Evolutionary conservation across 2,797 vertebrate genomes (phyloP), one percentile per base, ranked within the genome.

Genomic region (Amblyopsis hoosieri): DNA sequence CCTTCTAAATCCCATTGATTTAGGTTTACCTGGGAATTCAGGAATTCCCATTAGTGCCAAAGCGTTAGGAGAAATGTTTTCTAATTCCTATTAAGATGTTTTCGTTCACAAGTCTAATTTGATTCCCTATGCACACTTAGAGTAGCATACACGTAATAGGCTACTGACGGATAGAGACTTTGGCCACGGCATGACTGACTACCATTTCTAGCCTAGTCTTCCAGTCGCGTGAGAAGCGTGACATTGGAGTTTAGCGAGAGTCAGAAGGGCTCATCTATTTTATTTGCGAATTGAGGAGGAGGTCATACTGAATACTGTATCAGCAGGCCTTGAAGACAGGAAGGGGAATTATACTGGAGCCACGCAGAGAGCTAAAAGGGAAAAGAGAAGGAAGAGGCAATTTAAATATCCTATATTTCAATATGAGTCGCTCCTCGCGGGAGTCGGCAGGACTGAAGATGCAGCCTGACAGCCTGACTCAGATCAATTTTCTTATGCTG

Each of bases 1-100:
- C 37, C 89, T 87, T 85, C 79, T 88, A 91, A 91, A 91, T 91
- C 89, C 87, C 81, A 85, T 87, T 90, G 90, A 91, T 90, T 90
- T 90, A 91, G 84, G 85, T 91, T 91, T 91, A 78, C 67, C 76
- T 83, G 85, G 87, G 88, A 89, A 90, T 91, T 90, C 87, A 85
- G 87, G 87, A 89, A 90, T 91, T 90, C 87, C 87, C 84, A 87
- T 89, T 88, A 89, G 80, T 79, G 78, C 73, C 80, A 90, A 90
- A 89, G 75, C 81, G 75, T 81, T 76, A 67, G 81, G 84, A 81
- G 79, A 86, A 83, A 84, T 87, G 73, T 85, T 83, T 83, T 85
- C 77, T 79, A 76, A 64, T 60, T 62, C 11, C 54, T 29, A 29
- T 29, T 29, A 29, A 29, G 23, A 29, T 29, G 23, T 48, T 87